Evolutionary conservation across 2,888 invertebrate species (phyloP).

Genomic region (Minunthozetes semirufus): DNA sequence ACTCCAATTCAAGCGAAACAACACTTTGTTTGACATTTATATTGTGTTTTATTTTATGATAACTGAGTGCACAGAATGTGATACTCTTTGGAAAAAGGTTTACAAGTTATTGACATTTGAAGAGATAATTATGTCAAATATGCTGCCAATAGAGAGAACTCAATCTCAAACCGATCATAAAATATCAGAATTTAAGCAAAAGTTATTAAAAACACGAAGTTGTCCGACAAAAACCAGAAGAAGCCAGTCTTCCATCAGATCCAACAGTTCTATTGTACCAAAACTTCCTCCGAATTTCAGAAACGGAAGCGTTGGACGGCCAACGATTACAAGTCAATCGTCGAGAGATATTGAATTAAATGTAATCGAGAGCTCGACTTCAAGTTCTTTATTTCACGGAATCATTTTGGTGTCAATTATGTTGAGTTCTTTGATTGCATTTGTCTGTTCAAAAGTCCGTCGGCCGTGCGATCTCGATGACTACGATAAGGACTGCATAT

Average conservation of each 20-base stretch:
- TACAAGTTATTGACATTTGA: neutral
- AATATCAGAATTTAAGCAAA: neutral
- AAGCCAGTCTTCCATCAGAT: constrained; percentile 2
- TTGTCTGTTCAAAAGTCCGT: constrained; percentile 33
- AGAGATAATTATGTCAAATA: neutral
- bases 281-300: constrained; percentile 6
- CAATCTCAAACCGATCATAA: constrained; percentile 1
- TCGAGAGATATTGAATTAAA: constrained; percentile 17
- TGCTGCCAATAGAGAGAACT: neutral
- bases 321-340: neutral
- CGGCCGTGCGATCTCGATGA: constrained; percentile 37
- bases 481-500: constrained; percentile 14
- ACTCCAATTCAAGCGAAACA: neutral
- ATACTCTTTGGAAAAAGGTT: neutral
- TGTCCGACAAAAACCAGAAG: neutral
- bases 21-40: neutral
- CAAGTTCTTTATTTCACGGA: constrained; percentile 35
- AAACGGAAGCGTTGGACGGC: neutral
- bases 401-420: constrained; percentile 35
- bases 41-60: neutral
- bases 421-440: constrained; percentile 36
- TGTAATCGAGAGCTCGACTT: constrained; percentile 32
- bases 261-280: neutral
- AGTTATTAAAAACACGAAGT: neutral
- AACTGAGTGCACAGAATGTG: neutral